Conservation (phyloP, 2,113 vertebrate species). For the Proteles cristata region DNA sequence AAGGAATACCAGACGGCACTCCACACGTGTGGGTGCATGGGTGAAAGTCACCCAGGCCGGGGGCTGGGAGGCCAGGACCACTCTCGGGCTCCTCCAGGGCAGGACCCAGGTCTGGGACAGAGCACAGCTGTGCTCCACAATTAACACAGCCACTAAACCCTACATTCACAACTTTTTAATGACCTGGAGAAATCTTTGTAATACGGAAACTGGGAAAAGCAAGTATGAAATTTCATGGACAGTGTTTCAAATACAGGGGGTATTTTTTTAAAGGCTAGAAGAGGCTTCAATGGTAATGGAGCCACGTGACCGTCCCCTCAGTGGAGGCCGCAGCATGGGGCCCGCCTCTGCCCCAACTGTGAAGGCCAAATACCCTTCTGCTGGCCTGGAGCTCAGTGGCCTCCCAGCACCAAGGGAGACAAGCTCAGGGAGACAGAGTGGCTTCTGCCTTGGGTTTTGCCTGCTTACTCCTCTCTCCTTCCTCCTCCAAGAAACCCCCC, state of each 20-base stretch:
- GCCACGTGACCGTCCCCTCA: neutral
- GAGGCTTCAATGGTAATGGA: neutral
- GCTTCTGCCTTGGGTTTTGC: neutral
- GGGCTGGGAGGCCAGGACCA: fast-evolving
- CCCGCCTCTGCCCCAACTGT: too few species aligned
- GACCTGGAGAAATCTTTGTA: neutral
- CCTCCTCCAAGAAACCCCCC: neutral
- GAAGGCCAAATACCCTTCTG: neutral
- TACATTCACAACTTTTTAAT: neutral
- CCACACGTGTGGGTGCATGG: fast-evolving
- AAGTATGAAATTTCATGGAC: neutral
- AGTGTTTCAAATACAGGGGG: neutral
- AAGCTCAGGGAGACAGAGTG: too few species aligned
- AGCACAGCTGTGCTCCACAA: neutral
- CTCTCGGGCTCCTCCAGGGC: neutral
- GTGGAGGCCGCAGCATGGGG: fast-evolving
- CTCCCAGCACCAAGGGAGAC: neutral
- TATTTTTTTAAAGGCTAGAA: neutral
- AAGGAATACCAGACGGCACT: neutral
- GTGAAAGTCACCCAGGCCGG: neutral
- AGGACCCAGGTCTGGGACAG: neutral
- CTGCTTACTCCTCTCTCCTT: neutral
- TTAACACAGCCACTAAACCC: neutral
- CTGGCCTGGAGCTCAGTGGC: neutral
- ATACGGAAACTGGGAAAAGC: neutral